Evolutionary conservation across 2,113 vertebrate species (phyloP).

Genomic region (Empidonax alnorum): DNA sequence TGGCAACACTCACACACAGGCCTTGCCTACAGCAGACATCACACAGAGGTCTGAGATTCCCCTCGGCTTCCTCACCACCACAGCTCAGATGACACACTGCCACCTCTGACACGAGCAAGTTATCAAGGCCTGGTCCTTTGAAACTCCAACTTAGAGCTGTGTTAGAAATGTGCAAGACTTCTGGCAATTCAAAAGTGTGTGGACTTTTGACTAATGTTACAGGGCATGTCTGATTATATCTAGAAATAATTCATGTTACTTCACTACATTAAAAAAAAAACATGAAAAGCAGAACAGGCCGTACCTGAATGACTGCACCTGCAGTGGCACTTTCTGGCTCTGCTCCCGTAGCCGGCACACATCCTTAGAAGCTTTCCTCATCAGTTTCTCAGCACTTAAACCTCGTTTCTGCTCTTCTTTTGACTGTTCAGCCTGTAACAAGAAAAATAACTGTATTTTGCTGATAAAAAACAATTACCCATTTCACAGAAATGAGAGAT

Average conservation of each 20-base stretch:
- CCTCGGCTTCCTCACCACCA: background rate
- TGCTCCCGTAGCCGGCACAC: slow-evolving; percentile 84
- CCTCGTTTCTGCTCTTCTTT: slow-evolving; percentile 82
- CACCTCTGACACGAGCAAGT: background rate
- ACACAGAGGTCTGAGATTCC: background rate
- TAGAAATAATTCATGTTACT: background rate
- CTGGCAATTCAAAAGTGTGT: background rate
- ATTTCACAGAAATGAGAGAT: background rate
- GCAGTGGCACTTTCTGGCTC: slow-evolving; percentile 82
- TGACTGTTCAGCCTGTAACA: slow-evolving; percentile 80
- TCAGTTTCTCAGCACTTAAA: slow-evolving; percentile 80
- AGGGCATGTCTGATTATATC: background rate
- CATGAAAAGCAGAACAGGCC: background rate
- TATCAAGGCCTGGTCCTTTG: accelerated
- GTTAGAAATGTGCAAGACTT: background rate
- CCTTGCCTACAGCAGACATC: background rate
- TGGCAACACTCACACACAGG: accelerated
- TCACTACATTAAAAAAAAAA: background rate
- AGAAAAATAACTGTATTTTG: background rate
- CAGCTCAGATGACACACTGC: background rate
- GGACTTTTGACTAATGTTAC: background rate
- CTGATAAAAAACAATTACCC: background rate
- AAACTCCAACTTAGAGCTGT: background rate
- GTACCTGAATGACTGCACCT: slow-evolving; percentile 88
- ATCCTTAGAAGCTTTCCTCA: slow-evolving; percentile 85